phyloP scores from a whole-genome alignment of 1,140 invertebrate species.

The Drosophila nebulosa region DNA sequence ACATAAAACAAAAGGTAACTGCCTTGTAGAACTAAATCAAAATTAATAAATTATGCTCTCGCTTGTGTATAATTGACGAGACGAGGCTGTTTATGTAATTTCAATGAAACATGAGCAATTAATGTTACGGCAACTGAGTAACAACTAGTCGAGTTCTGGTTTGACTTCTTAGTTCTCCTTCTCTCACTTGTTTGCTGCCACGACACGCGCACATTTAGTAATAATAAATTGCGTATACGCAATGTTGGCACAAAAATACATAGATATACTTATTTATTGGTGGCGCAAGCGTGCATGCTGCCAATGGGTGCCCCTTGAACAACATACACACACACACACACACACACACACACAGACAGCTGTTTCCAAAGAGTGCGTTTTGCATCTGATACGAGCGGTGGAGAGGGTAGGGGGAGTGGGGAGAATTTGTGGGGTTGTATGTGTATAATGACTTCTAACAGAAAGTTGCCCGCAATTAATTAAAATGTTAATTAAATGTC shows the following conservation, averaged over 20 bases:
- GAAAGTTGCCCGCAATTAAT: slow-evolving; percentile 75
- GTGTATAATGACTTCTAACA: slow-evolving; percentile 67
- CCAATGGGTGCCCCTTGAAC: slow-evolving; percentile 9
- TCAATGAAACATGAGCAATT: neutral
- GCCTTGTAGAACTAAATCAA: no score
- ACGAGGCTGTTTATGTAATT: neutral
- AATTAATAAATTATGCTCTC: no score
- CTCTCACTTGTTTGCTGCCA: slow-evolving; percentile 8
- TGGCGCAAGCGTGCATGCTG: slow-evolving; percentile 69
- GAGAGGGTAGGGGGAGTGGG: neutral
- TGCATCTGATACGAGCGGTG: no score
- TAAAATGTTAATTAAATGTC: slow-evolving; percentile 79
- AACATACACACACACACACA: slow-evolving; percentile 40
- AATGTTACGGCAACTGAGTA: slow-evolving; percentile 15
- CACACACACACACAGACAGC: slow-evolving; percentile 34
- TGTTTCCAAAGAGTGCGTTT: slow-evolving; percentile 15
- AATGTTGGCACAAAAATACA: slow-evolving; percentile 50
- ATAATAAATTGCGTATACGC: slow-evolving; percentile 78
- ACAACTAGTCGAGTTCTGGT: slow-evolving; percentile 18
- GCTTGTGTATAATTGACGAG: no score
- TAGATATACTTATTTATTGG: slow-evolving; percentile 33
- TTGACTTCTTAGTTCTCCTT: slow-evolving; percentile 16
- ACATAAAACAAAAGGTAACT: no score
- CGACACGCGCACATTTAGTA: slow-evolving; percentile 52
- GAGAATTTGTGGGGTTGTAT: neutral